Base-by-base conservation (phyloP, 2,888 invertebrate genomes). In the Tupiocoris notatus region DNA sequence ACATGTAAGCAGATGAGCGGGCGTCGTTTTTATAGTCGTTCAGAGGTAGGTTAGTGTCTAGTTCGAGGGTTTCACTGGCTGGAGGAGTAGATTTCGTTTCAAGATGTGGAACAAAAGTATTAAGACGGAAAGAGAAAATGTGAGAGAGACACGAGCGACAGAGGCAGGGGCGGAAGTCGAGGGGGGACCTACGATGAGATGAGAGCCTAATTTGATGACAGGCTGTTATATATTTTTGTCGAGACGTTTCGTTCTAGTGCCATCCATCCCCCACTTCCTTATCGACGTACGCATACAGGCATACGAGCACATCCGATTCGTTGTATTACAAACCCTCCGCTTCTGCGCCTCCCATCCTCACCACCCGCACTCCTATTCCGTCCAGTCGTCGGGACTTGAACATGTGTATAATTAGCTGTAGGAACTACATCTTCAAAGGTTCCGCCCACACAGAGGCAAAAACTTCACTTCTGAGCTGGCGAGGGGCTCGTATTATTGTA, bases 191-290 rank as follows among this genome's bases (percentile, higher is more conserved):
- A 65, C 59, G 59, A 65, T 63, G 65, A 76, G 65, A 78, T 68
- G 78, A 71, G 73, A 63, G 61, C 66, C 78, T 78, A 78, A 78
- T 78, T 78, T 75, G 78, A 78, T 67, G 78, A 78, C 78, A 78
- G 78, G 67, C 22, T 39, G 68, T 54, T 64, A 78, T 78, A 78
- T 75, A 78, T 78, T 73, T 71, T 58, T 65, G 58, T 17, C 62
- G 81, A 73, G 59, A 77, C 77, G 68, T 73, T 77, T 75, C 75
- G 75, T 75, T 75, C 75, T 66, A 57, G 24, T 24, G 54, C 39
- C 63, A n/a, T n/a, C n/a, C 54, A 56, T 21, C 66, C 6, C 65
- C 56, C 64, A 2, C 54, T 6, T 58, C 58, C 16, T 58, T 22
- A 21, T 12, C 3, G 12, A 39, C 12, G 39, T 12, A 39, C 39